These are phyloP conservation scores for Tenebrio molitor DNA, from an alignment of 1,140 invertebrate genomes.

Conservation along the genomic window DNA sequence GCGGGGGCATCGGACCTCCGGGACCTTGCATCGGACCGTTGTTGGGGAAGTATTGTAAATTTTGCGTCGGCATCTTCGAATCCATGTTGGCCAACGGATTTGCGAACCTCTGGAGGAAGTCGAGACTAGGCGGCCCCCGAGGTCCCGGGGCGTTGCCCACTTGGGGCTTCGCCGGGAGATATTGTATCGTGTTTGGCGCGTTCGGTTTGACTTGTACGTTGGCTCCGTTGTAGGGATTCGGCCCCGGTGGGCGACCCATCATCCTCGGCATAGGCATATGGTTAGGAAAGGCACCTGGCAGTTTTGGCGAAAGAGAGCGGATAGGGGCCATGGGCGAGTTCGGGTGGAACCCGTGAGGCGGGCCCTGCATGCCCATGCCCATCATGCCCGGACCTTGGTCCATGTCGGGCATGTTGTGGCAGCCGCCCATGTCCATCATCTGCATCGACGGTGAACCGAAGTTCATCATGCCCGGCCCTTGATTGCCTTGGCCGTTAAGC, in stretches of 20 bases:
- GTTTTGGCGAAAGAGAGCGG: slow-evolving; percentile 67
- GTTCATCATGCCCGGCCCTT: slow-evolving; percentile 72
- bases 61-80: slow-evolving; percentile 78
- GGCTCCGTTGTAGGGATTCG: slow-evolving; percentile 82
- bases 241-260: slow-evolving; percentile 72
- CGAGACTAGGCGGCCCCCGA: slow-evolving; percentile 89
- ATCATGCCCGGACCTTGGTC: slow-evolving; percentile 63
- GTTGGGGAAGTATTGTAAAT: slow-evolving; percentile 81
- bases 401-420: slow-evolving; percentile 65
- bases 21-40: slow-evolving; percentile 67
- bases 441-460: slow-evolving; percentile 73
- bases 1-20: slow-evolving; percentile 65
- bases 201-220: slow-evolving; percentile 95
- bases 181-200: slow-evolving; percentile 98
- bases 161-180: slow-evolving; percentile 92
- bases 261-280: slow-evolving; percentile 66
- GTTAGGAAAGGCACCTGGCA: slow-evolving; percentile 66
- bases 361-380: slow-evolving; percentile 65
- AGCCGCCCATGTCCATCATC: slow-evolving; percentile 68
- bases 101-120: slow-evolving; percentile 91
- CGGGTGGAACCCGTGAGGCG: slow-evolving; percentile 64
- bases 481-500: slow-evolving; percentile 68
- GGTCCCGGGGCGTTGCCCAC: slow-evolving; percentile 74
- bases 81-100: slow-evolving; percentile 82
- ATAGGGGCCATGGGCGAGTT: slow-evolving; percentile 66